phyloP scores from a whole-genome alignment of 2,888 invertebrate species.

The Hyppa rectilinea region DNA sequence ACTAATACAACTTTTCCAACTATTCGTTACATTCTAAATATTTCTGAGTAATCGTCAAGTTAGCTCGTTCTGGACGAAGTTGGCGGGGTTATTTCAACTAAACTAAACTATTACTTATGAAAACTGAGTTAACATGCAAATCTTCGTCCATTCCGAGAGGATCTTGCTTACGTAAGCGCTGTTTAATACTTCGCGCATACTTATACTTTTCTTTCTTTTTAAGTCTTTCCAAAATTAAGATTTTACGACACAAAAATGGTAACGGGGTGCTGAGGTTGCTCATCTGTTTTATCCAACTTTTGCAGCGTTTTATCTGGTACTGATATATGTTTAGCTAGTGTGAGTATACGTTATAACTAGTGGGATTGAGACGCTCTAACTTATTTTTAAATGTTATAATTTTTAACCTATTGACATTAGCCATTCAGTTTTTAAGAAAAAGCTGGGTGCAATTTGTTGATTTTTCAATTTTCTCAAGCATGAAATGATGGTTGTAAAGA shows the following conservation, averaged over 20 bases:
- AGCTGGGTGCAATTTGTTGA: conserved; percentile 25
- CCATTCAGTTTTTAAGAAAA: conserved; percentile 10
- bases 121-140: conserved; percentile 88
- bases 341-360: background rate
- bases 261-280: conserved; percentile 46
- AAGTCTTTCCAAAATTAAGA: conserved; percentile 69
- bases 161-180: conserved; percentile 76
- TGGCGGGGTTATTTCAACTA: conserved; percentile 81
- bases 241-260: conserved; percentile 65
- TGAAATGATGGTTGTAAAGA: conserved; percentile 17
- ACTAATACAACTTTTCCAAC: conserved; percentile 75
- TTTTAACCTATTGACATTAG: conserved; percentile 29
- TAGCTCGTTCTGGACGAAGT: conserved; percentile 79
- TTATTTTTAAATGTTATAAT: conserved; percentile 20
- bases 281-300: conserved; percentile 32
- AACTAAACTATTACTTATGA: conserved; percentile 86
- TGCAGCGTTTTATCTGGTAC: conserved; percentile 30
- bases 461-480: conserved; percentile 25
- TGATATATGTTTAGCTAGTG: background rate
- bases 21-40: conserved; percentile 81
- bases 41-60: conserved; percentile 80
- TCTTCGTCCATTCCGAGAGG: conserved; percentile 81
- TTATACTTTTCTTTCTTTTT: conserved; percentile 71
- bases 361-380: background rate
- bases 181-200: conserved; percentile 76